These are phyloP conservation scores for Enhydra lutris DNA, from an alignment of 2,113 vertebrate genomes.

Conservation along the genomic window DNA sequence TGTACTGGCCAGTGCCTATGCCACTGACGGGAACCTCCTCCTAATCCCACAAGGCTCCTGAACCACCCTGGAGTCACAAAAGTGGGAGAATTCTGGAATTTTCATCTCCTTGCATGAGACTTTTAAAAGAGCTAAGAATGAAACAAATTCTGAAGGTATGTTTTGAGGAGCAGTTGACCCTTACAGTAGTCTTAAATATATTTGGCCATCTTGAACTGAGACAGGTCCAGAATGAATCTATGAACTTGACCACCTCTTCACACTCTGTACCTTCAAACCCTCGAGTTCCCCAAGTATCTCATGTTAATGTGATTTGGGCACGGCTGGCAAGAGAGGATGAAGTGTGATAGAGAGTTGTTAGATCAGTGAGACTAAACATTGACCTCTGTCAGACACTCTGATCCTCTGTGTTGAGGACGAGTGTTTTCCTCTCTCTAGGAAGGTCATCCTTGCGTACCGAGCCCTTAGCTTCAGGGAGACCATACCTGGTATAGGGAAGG, in stretches of 20 bases:
- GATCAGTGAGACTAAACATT: background rate
- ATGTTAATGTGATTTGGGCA: background rate
- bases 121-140: background rate
- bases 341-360: background rate
- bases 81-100: background rate
- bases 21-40: no score
- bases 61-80: background rate
- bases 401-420: background rate
- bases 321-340: background rate
- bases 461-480: background rate
- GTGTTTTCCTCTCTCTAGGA: background rate
- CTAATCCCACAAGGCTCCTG: background rate
- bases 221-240: background rate
- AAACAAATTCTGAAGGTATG: background rate
- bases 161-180: background rate
- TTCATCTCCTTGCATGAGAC: background rate
- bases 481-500: background rate
- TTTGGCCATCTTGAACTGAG: background rate
- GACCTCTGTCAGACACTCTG: background rate
- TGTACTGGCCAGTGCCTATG: background rate
- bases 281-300: background rate
- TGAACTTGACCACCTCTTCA: background rate
- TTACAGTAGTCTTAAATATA: background rate
- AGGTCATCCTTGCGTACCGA: background rate
- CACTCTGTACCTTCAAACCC: background rate